These are phyloP conservation scores for Myopa tessellatipennis DNA, from an alignment of 2,888 invertebrate species.

Conservation along the genomic window DNA sequence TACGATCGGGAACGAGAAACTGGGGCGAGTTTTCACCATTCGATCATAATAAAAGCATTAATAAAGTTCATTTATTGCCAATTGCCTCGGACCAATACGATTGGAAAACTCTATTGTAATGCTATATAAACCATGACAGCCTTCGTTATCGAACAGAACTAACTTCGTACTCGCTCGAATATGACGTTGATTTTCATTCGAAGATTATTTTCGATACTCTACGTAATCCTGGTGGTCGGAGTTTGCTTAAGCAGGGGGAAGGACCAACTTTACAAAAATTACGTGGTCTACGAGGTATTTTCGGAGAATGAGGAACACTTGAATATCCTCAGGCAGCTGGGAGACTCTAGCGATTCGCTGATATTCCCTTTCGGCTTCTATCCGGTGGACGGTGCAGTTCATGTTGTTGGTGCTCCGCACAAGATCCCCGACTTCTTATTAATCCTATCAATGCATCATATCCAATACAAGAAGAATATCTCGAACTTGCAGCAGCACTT, in stretches of 20 bases:
- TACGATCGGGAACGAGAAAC: no score
- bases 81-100: no score
- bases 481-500: slow-evolving; percentile 62
- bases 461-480: slow-evolving; percentile 68
- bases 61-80: no score
- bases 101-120: no score
- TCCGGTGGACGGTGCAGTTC: slow-evolving; percentile 67
- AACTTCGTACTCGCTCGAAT: not conserved
- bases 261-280: slow-evolving; percentile 69
- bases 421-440: slow-evolving; percentile 59
- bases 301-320: slow-evolving; percentile 71
- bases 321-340: slow-evolving; percentile 69
- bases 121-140: slow-evolving; percentile 42
- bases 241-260: not conserved
- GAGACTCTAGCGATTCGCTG: slow-evolving; percentile 65
- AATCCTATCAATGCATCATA: slow-evolving; percentile 58
- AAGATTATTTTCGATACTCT: not conserved
- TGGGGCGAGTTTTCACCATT: no score
- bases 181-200: not conserved
- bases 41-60: no score
- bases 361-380: slow-evolving; percentile 70
- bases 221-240: not conserved
- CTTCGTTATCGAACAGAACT: no score
- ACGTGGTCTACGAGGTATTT: slow-evolving; percentile 73
- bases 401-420: slow-evolving; percentile 68